phyloP scores from a whole-genome alignment of 2,797 vertebrate species.

The Scolopax bukidnonensis region DNA sequence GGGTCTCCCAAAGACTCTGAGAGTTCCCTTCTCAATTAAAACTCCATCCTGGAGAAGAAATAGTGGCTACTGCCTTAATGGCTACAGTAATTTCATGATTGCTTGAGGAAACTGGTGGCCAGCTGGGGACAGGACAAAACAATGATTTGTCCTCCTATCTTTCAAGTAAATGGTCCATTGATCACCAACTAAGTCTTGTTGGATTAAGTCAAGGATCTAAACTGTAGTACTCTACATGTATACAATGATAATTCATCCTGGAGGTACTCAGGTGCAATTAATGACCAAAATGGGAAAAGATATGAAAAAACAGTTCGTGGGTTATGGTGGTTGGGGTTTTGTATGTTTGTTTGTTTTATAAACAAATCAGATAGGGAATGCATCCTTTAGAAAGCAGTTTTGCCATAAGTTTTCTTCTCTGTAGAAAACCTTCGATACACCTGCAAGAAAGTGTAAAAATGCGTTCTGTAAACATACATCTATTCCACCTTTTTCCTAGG shows the following conservation, averaged over 20 bases:
- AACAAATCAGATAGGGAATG: not conserved
- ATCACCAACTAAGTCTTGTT: not conserved
- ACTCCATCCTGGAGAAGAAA: not conserved
- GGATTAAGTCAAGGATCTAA: not conserved
- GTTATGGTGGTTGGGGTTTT: not conserved
- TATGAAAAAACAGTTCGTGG: not conserved
- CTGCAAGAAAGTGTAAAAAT: not conserved
- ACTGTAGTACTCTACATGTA: not conserved
- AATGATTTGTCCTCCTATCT: not conserved
- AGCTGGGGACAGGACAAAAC: not conserved
- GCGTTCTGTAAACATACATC: not conserved
- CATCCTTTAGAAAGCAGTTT: not conserved
- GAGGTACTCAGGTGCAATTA: not conserved
- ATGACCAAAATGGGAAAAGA: not conserved
- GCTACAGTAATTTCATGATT: not conserved
- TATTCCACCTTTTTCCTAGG: not conserved
- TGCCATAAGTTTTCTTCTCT: not conserved
- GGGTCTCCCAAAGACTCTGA: not conserved
- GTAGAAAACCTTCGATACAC: rapidly evolving
- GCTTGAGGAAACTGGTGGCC: not conserved
- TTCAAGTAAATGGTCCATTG: not conserved
- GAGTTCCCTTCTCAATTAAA: not conserved
- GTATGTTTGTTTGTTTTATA: not conserved
- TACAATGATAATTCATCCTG: not conserved
- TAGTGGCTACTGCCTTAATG: not conserved